Evolutionary conservation across 2,888 invertebrate species (phyloP).

Genomic region (Ephialtes manifestator): DNA sequence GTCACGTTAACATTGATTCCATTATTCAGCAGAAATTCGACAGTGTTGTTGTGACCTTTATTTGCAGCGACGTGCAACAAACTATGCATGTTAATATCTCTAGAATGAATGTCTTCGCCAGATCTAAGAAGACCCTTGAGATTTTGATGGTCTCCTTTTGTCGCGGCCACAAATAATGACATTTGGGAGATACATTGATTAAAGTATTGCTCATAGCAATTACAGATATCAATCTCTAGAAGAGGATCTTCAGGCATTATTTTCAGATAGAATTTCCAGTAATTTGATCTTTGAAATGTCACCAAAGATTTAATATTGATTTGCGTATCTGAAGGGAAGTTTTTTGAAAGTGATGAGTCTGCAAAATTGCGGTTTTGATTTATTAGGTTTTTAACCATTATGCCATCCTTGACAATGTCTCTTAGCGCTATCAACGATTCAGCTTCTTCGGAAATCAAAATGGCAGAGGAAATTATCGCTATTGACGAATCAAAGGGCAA

Average conservation of each 20-base stretch:
- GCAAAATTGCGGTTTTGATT: not conserved
- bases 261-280: not conserved
- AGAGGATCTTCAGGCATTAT: not conserved
- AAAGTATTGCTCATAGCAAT: not conserved
- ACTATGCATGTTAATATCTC: not conserved
- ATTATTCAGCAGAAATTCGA: not conserved
- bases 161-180: not conserved
- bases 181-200: not conserved
- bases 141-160: not conserved
- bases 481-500: not conserved
- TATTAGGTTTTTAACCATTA: not conserved
- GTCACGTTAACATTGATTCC: not conserved
- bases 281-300: not conserved
- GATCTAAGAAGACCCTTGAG: not conserved
- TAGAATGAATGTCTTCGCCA: not conserved
- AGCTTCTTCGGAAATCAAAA: not conserved
- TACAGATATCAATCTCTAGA: not conserved
- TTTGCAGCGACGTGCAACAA: not conserved
- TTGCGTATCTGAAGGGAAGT: not conserved
- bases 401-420: not conserved
- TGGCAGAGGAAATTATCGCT: not conserved
- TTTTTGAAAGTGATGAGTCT: not conserved
- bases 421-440: not conserved
- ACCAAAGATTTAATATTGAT: not conserved
- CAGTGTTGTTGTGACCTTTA: not conserved